Evolutionary conservation across 2,113 vertebrate species (phyloP).

Genomic region (Heterotis niloticus): DNA sequence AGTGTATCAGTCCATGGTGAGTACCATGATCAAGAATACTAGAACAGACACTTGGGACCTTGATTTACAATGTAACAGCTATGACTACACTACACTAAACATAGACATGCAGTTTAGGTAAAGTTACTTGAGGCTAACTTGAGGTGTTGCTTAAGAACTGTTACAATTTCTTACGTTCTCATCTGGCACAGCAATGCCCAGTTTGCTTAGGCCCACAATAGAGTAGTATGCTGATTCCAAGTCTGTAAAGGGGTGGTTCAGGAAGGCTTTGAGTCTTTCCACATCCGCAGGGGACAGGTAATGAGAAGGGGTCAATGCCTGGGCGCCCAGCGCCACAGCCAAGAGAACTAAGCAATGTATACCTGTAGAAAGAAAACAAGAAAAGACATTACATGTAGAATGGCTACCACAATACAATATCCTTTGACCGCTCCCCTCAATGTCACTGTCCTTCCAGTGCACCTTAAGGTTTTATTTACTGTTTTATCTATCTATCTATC

Average conservation of each 20-base stretch:
- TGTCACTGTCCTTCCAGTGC: no score
- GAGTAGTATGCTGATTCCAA: slow-evolving; percentile 82
- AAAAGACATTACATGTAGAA: background rate
- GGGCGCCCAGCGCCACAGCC: slow-evolving; percentile 58
- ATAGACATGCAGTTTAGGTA: background rate
- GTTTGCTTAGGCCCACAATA: slow-evolving; percentile 74
- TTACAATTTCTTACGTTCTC: slow-evolving; percentile 65
- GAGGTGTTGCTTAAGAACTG: background rate
- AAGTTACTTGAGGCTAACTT: no score
- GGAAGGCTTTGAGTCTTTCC: slow-evolving; percentile 69
- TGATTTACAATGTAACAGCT: background rate
- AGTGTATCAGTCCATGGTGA: no score
- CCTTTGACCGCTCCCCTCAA: no score
- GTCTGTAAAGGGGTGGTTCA: slow-evolving; percentile 73
- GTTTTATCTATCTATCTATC: no score
- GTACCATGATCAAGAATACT: no score
- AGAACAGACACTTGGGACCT: no score
- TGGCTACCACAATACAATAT: background rate
- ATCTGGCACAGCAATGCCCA: slow-evolving; percentile 72
- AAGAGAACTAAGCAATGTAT: slow-evolving; percentile 61
- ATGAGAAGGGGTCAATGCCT: slow-evolving; percentile 77
- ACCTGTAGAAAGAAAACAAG: slow-evolving; percentile 50
- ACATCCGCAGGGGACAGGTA: slow-evolving; percentile 78
- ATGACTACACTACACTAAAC: background rate
- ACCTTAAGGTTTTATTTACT: no score